Conservation (phyloP, 2,113 vertebrate species). For the Pygoscelis adeliae region DNA sequence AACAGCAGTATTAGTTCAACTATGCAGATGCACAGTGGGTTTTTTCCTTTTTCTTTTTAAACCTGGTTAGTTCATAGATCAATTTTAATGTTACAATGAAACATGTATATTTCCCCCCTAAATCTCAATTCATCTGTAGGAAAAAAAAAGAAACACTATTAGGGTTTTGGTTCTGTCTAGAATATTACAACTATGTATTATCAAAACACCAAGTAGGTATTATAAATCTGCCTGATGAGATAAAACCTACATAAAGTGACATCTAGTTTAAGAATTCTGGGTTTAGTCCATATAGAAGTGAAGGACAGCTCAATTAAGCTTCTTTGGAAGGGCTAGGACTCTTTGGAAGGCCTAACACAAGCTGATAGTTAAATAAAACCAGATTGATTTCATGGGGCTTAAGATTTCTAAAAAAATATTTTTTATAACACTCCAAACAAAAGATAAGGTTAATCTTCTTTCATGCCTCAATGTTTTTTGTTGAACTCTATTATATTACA, state of each 20-base stretch:
- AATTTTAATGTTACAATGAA: neutral
- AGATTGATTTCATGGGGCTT: constrained; percentile 29
- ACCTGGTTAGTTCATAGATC: neutral
- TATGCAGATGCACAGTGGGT: neutral
- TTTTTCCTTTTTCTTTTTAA: neutral
- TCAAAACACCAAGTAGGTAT: neutral
- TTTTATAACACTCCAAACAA: constrained; percentile 18
- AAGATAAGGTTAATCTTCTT: neutral
- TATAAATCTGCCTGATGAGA: neutral
- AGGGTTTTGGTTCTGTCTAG: neutral
- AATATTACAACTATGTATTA: neutral
- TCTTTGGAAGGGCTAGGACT: neutral
- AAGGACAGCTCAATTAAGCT: neutral
- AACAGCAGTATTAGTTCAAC: neutral
- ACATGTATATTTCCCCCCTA: neutral
- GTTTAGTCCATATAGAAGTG: neutral
- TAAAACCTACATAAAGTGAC: neutral
- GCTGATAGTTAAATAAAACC: neutral
- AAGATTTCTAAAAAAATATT: neutral
- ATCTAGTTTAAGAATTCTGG: neutral
- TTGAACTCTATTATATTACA: constrained; percentile 10
- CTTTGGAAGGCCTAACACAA: neutral
- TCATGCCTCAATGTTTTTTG: neutral
- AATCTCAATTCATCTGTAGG: neutral
- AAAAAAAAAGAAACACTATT: neutral